These are phyloP conservation scores for Lineus longissimus DNA, from an alignment of 1,140 invertebrate species.

Conservation along the genomic window DNA sequence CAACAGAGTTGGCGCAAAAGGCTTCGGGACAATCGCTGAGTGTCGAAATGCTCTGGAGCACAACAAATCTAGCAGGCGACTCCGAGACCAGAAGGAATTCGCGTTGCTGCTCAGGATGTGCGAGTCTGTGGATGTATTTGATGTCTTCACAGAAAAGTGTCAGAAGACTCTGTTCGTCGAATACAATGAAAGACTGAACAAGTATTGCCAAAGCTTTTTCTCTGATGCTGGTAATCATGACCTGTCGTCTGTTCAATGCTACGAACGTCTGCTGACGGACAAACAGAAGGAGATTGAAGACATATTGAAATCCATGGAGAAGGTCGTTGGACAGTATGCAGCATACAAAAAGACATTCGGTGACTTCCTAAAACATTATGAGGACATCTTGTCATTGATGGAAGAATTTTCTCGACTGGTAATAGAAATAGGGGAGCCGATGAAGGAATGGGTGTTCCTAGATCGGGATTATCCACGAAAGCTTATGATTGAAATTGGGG, in stretches of 20 bases:
- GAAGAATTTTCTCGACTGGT: conserved; percentile 14
- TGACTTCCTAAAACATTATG: conserved; percentile 22
- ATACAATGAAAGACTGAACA: conserved; percentile 15
- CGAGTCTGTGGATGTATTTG: no score
- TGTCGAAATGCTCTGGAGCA: no score
- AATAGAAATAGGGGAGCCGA: conserved; percentile 16
- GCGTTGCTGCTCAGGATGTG: no score
- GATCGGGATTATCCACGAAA: conserved; percentile 29
- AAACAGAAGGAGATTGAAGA: conserved; percentile 15
- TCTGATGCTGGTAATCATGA: conserved; percentile 21
- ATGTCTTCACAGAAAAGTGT: conserved; percentile 23
- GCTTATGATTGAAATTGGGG: conserved; percentile 23
- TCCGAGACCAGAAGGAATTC: no score
- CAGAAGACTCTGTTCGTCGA: conserved; percentile 20
- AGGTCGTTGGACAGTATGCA: conserved; percentile 14
- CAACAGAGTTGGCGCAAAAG: no score
- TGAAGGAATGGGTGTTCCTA: conserved; percentile 29
- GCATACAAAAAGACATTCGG: conserved; percentile 17
- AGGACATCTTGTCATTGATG: conserved; percentile 25
- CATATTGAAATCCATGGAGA: conserved; percentile 13
- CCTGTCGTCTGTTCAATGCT: conserved; percentile 22
- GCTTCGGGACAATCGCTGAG: no score
- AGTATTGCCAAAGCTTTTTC: conserved; percentile 28
- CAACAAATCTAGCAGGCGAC: no score
- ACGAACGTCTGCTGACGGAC: conserved; percentile 26